These are phyloP conservation scores for Pseudopodoces humilis DNA, from an alignment of 2,113 vertebrate species.

Conservation along the genomic window DNA sequence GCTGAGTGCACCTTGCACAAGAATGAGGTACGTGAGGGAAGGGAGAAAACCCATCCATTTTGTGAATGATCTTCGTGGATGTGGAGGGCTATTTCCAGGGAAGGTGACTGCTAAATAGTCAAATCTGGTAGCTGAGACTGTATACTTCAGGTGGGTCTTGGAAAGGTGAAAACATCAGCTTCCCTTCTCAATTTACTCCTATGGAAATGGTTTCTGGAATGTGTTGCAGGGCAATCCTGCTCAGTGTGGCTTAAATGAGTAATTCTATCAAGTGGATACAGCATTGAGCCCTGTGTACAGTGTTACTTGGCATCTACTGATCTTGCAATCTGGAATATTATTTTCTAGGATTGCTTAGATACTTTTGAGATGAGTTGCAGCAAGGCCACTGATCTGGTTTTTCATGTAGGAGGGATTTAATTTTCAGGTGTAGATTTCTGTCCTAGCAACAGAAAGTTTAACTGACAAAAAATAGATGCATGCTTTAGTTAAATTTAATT, in stretches of 20 bases:
- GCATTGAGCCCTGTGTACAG: neutral
- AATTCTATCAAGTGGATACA: neutral
- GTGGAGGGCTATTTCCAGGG: neutral
- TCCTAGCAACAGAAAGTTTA: neutral
- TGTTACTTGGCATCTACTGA: neutral
- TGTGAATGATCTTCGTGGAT: neutral
- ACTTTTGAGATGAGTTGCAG: neutral
- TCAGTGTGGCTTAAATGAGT: neutral
- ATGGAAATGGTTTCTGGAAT: fast-evolving
- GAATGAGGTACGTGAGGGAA: fast-evolving
- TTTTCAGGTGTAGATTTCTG: neutral
- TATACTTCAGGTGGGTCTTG: neutral
- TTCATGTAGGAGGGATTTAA: neutral
- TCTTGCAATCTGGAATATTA: neutral
- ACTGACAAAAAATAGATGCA: neutral
- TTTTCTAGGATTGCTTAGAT: neutral
- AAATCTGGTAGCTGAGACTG: neutral
- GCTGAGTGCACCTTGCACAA: fast-evolving
- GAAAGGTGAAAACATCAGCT: neutral
- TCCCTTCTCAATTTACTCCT: neutral
- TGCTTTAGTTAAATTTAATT: neutral
- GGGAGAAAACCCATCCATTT: neutral
- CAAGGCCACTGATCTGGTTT: neutral
- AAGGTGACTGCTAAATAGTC: neutral
- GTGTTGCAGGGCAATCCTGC: fast-evolving